phyloP scores from a whole-genome alignment of 2,797 vertebrate species.

The Enteromius afrohamiltoni region DNA sequence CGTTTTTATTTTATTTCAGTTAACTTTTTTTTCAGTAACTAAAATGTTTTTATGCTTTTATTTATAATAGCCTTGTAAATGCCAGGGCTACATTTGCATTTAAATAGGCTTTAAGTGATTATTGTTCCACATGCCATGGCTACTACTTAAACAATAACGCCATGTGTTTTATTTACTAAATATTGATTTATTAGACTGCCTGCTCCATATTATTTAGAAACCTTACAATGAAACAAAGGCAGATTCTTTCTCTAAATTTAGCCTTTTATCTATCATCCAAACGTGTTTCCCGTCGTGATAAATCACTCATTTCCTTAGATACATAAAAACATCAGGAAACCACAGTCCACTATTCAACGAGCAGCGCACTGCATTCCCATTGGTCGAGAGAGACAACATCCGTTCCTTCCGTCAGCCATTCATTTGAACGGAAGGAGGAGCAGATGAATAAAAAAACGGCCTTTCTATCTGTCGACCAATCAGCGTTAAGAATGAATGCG shows the following conservation, averaged over 20 bases:
- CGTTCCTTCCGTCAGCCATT: constrained; percentile 28
- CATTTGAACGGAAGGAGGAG: not conserved
- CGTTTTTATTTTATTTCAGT: not conserved
- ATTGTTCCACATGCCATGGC: not conserved
- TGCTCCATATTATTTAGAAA: not conserved
- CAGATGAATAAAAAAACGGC: not conserved
- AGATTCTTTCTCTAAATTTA: not conserved
- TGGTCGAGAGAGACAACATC: constrained; percentile 20
- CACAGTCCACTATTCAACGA: not conserved
- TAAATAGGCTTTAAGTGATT: not conserved
- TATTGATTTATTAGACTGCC: not conserved
- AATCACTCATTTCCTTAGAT: not conserved
- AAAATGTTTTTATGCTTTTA: not conserved
- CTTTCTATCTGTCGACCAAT: not conserved
- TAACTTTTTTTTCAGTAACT: not conserved
- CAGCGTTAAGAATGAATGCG: not conserved
- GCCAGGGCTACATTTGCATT: not conserved
- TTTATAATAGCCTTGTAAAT: not conserved
- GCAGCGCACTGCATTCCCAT: constrained; percentile 21
- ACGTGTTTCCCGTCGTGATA: not conserved
- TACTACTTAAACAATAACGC: not conserved
- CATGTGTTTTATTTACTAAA: not conserved
- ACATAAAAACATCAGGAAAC: constrained; percentile 7
- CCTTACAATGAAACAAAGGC: not conserved
- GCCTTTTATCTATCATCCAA: constrained; percentile 6